Base-by-base conservation (phyloP, 2,797 vertebrate species). In the Megaceryle alcyon region DNA sequence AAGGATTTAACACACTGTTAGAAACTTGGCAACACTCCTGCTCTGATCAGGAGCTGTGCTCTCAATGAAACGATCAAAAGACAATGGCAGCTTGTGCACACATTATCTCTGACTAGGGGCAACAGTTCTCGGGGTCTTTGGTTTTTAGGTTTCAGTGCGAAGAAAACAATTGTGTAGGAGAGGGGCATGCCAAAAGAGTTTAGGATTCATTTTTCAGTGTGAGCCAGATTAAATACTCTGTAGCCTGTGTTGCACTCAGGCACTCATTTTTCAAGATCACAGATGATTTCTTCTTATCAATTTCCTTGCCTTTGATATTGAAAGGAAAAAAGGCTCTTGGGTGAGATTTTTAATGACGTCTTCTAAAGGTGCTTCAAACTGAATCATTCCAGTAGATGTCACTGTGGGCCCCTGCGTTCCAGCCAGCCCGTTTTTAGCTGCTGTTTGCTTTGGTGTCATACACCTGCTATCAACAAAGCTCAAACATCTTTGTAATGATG, bases 311-410 rank as follows among this genome's bases (percentile, higher is more conserved):
- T 90, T 53, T 28, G 49, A 65, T 95, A 61, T 19, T n/a, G 37
- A 23, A 80, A 85, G 82, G 71, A 20, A 43, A 71, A 80, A 66
- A 33, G 35, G 35, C 26, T 81, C 46, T 41, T 5, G 8, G 12
- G 26, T 2, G 59, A 68, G 10, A 28, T 7, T 31, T 69, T 8
- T 48, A n/a, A n/a, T 4, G 0, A 2, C 0, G 2, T 44, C 48
- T 95, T 35, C 25, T 9, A 11, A 20, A 3, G 57, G 17, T 31
- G 29, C 37, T 64, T 68, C 63, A 17, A 79, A 69, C 56, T 8
- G 48, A 57, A n/a, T 33, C 4, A 4, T 17, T 94, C 97, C 97
- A 96, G 97, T 76, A 98, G 98, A 94, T 98, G 98, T 98, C 97
- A 97, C 97, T 98, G 97, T 97, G 97, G 76, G 51, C 86, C 75